Evolutionary conservation across 2,113 vertebrate genomes (phyloP), one percentile per base, ranked within the genome.

Genomic region (Boulengeromyrus knoepffleri): DNA sequence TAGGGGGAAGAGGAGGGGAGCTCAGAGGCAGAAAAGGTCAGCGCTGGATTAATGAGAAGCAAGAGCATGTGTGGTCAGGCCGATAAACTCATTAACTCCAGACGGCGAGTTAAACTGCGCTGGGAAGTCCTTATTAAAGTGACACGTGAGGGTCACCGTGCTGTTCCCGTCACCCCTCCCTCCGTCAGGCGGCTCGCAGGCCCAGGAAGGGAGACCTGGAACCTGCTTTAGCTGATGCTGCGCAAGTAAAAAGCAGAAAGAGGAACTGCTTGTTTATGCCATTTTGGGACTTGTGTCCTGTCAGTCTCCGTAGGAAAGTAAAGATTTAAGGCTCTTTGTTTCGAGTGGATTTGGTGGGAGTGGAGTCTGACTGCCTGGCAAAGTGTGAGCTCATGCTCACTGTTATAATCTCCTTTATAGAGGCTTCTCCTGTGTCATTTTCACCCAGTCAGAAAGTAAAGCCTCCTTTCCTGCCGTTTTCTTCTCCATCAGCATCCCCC

Each of bases 11-110:
- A 86, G 27, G 45, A 62, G 47, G 85, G 66, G 87, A 70, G 85
- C 66, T 27, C 19, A 56, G 8, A 45, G 50, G 84, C 85, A 50
- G 58, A 90, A 85, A 90, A 91, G 92, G 91, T 91, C 90, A 92
- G 85, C 66, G 9, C 31, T 85, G 47, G 89, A 91, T 88, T 91
- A 89, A 89, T 88, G 89, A 92, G 36, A 87, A 80, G 70, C 87
- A 52, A 80, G 39, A 90, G 53, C 66, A 46, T 84, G 88, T 88
- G 91, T 89, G 90, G 89, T 89, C 92, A 93, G 92, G 58, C 92
- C 91, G 90, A 91, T 93, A 91, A 92, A 92, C 90, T 92, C 91
- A 90, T 90, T 93, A 91, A 88, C 90, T 90, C 88, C 89, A 89
- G 80, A 85, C 70, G 52, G 85, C 17, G 19, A 86, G 90, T 90